These are phyloP conservation scores for Paramormyrops kingsleyae DNA, from an alignment of 2,113 vertebrate genomes.

Conservation along the genomic window DNA sequence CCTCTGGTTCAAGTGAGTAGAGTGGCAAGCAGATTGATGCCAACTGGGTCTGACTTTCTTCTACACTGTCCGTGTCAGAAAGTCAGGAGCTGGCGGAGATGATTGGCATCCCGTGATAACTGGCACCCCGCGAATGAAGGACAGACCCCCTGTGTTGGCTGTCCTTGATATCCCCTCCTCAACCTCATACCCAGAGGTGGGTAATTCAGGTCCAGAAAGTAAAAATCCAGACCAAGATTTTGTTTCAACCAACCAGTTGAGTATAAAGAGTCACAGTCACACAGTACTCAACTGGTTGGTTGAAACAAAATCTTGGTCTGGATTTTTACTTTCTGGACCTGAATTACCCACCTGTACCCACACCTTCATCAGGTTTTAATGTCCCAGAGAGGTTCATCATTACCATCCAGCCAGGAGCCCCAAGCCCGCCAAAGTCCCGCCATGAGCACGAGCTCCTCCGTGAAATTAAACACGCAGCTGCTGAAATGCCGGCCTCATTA, in stretches of 20 bases:
- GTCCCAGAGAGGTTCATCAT: neutral
- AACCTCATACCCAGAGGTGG: neutral
- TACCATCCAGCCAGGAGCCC: neutral
- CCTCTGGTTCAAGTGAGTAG: neutral
- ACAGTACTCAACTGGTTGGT: neutral
- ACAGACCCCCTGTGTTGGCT: neutral
- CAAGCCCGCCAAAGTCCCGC: neutral
- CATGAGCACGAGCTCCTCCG: neutral
- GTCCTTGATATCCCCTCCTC: neutral
- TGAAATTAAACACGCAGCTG: neutral
- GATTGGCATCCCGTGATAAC: neutral
- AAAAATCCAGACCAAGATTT: neutral
- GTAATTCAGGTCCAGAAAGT: neutral
- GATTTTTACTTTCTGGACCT: neutral
- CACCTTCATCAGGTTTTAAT: neutral
- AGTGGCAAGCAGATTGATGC: neutral
- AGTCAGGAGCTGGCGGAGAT: neutral
- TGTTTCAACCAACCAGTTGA: neutral
- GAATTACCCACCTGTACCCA: neutral
- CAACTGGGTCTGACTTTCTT: neutral
- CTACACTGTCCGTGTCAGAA: neutral
- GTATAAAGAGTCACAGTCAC: too few relatives aligned
- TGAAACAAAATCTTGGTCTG: neutral
- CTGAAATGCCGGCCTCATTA: neutral
- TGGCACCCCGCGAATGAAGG: neutral